Percentiles rank a stretch among this genome's conserved stretches.
Conservation (phyloP, 2,797 vertebrate species). For the Hydrophis major region DNA sequence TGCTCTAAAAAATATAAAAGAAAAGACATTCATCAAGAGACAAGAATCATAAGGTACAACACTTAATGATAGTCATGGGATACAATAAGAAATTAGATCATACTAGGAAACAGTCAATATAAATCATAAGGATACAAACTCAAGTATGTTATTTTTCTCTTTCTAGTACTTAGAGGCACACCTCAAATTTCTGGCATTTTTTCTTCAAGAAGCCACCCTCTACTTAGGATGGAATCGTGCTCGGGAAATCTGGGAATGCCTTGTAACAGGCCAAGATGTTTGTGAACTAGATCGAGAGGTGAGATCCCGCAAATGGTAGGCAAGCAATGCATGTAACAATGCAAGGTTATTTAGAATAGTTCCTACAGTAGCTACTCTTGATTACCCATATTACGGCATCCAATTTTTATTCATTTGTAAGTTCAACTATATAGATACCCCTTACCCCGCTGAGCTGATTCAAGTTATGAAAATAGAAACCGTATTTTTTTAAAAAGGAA, state of each 20-base stretch:
- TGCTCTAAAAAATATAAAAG: no score
- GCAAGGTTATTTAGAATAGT: not conserved
- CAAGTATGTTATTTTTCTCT: slow-evolving; percentile 50
- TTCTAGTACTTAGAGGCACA: slow-evolving; percentile 95
- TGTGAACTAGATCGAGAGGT: slow-evolving; percentile 98
- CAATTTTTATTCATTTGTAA: not conserved
- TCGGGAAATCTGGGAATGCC: slow-evolving; percentile 98
- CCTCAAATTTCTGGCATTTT: slow-evolving; percentile 98
- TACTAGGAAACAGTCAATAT: no score
- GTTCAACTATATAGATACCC: not conserved
- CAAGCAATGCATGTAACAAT: slow-evolving; percentile 7
- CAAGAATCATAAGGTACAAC: no score
- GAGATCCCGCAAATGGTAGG: slow-evolving; percentile 48
- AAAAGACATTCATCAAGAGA: no score
- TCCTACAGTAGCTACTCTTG: not conserved
- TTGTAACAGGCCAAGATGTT: slow-evolving; percentile 93
- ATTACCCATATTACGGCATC: not conserved
- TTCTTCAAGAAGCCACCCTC: slow-evolving; percentile 97
- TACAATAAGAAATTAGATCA: no score
- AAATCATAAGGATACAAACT: not conserved
- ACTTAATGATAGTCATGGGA: no score
- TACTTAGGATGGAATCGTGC: slow-evolving; percentile 98
- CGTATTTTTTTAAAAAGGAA: not conserved
- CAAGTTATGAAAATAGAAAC: not conserved
- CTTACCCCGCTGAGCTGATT: not conserved